These are phyloP conservation scores for Nemurella pictetii DNA, from an alignment of 2,888 invertebrate species.

Conservation along the genomic window DNA sequence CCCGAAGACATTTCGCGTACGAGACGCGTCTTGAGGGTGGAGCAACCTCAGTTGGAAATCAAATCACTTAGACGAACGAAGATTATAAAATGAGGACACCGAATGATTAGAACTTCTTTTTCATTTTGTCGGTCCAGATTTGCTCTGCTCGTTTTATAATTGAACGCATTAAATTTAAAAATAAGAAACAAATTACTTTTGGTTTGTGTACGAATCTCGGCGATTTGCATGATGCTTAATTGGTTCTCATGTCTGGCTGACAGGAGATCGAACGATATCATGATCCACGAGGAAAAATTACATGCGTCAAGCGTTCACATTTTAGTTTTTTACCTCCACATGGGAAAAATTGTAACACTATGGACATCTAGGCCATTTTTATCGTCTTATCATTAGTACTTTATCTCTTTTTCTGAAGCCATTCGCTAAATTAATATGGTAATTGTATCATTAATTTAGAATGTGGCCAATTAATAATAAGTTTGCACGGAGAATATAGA, in stretches of 20 bases:
- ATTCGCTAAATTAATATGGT: not conserved
- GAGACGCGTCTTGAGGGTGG: not conserved
- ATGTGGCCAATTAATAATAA: not conserved
- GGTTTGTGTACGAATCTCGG: not conserved
- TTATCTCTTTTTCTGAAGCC: not conserved
- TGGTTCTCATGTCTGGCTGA: not conserved
- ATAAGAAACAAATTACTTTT: not conserved
- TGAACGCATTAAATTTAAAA: not conserved
- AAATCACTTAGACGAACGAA: too few species aligned
- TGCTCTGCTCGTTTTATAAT: not conserved
- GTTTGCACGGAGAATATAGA: not conserved
- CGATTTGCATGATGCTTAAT: not conserved
- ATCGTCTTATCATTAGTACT: not conserved
- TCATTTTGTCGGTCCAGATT: not conserved
- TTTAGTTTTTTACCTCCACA: not conserved
- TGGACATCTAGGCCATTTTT: not conserved
- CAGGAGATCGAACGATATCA: not conserved
- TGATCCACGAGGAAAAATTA: not conserved
- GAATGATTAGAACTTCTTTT: not conserved
- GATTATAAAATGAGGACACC: not conserved
- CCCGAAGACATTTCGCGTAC: not conserved
- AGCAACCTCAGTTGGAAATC: not conserved
- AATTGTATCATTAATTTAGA: not conserved
- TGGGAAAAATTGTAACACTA: not conserved
- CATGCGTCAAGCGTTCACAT: not conserved